A percentile compares a stretch with the other conserved stretches of the same genome.
These are phyloP conservation scores for Archivesica marissinica DNA, from an alignment of 1,140 invertebrate genomes.

Conservation along the genomic window DNA sequence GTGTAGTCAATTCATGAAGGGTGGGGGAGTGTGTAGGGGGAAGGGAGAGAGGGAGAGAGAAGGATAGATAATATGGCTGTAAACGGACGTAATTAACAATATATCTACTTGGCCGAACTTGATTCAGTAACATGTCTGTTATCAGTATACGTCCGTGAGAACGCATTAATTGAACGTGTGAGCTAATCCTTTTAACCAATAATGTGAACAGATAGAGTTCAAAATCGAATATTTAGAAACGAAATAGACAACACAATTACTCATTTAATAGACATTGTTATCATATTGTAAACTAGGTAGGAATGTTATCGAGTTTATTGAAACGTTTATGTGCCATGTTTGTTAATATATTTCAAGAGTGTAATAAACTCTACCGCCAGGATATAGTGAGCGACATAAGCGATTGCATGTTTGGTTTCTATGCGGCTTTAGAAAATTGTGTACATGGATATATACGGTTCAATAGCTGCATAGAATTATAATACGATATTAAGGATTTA, in stretches of 20 bases:
- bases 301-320: slow-evolving; percentile 17
- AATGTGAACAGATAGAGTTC: background rate
- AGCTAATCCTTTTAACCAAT: slow-evolving; percentile 10
- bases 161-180: slow-evolving; percentile 3
- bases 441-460: slow-evolving; percentile 21
- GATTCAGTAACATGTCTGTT: background rate
- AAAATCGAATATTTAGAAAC: background rate
- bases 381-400: slow-evolving; percentile 35
- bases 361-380: slow-evolving; percentile 28
- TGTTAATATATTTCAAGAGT: slow-evolving; percentile 20
- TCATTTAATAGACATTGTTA: slow-evolving; percentile 14
- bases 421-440: slow-evolving; percentile 63
- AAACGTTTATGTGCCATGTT: slow-evolving; percentile 18
- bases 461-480: slow-evolving; percentile 27
- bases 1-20: too few species aligned
- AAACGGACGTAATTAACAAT: background rate
- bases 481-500: slow-evolving; percentile 20
- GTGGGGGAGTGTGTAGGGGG: too few species aligned
- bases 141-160: background rate
- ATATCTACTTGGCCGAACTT: background rate
- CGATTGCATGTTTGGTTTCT: slow-evolving; percentile 68
- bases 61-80: background rate
- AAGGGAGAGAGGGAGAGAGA: background rate
- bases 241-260: slow-evolving; percentile 18
- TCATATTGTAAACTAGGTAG: background rate